phyloP scores from a whole-genome alignment of 2,797 vertebrate genomes.

The Neomorphus geoffroyi region DNA sequence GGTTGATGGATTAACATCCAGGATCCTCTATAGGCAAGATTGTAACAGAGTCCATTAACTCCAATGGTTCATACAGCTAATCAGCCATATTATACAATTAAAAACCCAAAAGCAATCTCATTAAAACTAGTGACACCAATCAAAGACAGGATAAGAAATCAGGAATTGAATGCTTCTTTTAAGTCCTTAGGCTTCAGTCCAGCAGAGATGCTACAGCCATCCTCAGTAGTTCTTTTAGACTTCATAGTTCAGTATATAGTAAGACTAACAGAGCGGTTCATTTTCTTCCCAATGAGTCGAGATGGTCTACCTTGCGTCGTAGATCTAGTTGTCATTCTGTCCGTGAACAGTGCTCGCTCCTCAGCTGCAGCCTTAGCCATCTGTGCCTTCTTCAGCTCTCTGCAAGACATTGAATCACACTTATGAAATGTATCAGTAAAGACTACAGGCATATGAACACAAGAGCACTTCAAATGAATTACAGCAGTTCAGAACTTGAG shows the following conservation, averaged over 20 bases:
- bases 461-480: not conserved
- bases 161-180: slow-evolving; percentile 13
- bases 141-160: not conserved
- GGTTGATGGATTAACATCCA: slow-evolving; percentile 35
- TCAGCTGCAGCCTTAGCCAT: slow-evolving; percentile 92
- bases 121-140: slow-evolving; percentile 54
- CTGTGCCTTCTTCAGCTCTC: slow-evolving; percentile 98
- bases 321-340: slow-evolving; percentile 91
- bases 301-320: slow-evolving; percentile 87
- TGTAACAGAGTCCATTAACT: slow-evolving; percentile 42
- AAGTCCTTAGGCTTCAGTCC: not conserved
- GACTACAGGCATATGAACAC: not conserved
- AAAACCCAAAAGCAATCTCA: slow-evolving; percentile 60
- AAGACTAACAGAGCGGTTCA: slow-evolving; percentile 95
- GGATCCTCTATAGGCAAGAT: slow-evolving; percentile 40
- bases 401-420: slow-evolving; percentile 58
- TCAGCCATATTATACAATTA: slow-evolving; percentile 44
- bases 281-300: slow-evolving; percentile 95
- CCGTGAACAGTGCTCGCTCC: slow-evolving; percentile 90
- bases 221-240: not conserved
- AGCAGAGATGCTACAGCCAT: slow-evolving; percentile 40
- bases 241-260: slow-evolving; percentile 88
- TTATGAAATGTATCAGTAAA: not conserved
- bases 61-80: slow-evolving; percentile 50
- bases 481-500: not conserved